Evolutionary conservation across 1,140 invertebrate species (phyloP).

Genomic region (Pachyrhynchus sulphureomaculatus): DNA sequence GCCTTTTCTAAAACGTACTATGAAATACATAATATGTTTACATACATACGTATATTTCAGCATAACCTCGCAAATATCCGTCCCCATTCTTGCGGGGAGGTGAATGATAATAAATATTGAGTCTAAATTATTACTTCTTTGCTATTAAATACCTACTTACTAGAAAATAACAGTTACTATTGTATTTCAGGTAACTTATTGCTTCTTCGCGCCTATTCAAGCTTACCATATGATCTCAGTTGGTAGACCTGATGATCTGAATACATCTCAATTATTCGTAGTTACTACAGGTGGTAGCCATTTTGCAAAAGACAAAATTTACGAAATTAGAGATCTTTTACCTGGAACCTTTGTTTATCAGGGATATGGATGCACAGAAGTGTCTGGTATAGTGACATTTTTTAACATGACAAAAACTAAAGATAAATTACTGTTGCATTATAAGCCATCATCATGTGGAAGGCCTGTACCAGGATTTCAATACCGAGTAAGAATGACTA

Average conservation of each 20-base stretch:
- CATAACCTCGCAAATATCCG: no score
- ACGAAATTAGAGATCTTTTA: conserved; percentile 39
- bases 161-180: no score
- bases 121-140: no score
- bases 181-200: conserved; percentile 47
- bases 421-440: conserved; percentile 34
- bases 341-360: conserved; percentile 42
- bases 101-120: no score
- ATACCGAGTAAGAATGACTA: conserved; percentile 52
- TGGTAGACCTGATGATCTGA: conserved; percentile 38
- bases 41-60: no score
- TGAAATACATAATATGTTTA: no score
- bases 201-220: conserved; percentile 47
- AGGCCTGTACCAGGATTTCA: conserved; percentile 33
- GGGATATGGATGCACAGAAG: conserved; percentile 44
- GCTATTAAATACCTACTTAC: no score
- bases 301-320: conserved; percentile 29
- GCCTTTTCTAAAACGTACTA: no score
- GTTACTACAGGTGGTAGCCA: conserved; percentile 37
- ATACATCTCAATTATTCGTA: conserved; percentile 38
- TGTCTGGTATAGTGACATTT: conserved; percentile 32
- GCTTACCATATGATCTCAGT: conserved; percentile 47
- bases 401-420: conserved; percentile 35
- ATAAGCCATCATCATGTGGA: conserved; percentile 41
- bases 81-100: no score